phyloP scores from a whole-genome alignment of 2,113 vertebrate genomes.

The Dascyllus trimaculatus region DNA sequence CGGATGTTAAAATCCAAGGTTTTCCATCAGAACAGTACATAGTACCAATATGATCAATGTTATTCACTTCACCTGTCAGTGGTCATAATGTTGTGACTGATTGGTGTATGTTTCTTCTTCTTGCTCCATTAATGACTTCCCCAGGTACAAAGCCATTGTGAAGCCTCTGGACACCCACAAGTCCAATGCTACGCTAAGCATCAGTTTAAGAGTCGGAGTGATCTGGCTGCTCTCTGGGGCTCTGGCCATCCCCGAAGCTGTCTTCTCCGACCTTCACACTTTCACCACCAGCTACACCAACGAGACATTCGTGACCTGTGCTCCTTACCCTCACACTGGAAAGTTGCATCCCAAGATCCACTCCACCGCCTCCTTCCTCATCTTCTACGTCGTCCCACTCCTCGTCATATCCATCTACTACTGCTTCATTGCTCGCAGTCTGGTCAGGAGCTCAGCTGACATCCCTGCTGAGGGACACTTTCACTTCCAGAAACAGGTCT shows the following conservation, averaged over 20 bases:
- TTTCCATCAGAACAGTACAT: no score
- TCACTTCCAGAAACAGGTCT: conserved; percentile 92
- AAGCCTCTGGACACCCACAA: conserved; percentile 92
- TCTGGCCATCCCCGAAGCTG: conserved; percentile 93
- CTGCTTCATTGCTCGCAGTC: conserved; percentile 93
- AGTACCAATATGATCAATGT: no score
- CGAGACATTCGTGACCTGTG: conserved; percentile 92
- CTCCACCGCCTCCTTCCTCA: conserved; percentile 92
- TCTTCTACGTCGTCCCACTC: conserved; percentile 94
- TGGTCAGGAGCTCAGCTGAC: conserved; percentile 91
- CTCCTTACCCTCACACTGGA: conserved; percentile 91
- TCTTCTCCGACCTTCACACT: conserved; percentile 94
- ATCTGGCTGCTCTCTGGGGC: conserved; percentile 95
- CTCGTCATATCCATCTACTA: conserved; percentile 95
- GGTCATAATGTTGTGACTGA: no score
- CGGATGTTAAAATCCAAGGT: no score
- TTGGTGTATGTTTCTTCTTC: no score
- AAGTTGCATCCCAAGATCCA: conserved; percentile 95
- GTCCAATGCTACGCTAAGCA: conserved; percentile 84
- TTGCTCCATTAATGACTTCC: neutral
- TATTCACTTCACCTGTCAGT: no score
- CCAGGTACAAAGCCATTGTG: conserved; percentile 96
- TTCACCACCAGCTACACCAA: conserved; percentile 91
- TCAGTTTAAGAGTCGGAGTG: conserved; percentile 86
- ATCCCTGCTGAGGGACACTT: conserved; percentile 92